Base-by-base conservation (phyloP, 1,140 invertebrate species). In the Drosophila nikananu region DNA sequence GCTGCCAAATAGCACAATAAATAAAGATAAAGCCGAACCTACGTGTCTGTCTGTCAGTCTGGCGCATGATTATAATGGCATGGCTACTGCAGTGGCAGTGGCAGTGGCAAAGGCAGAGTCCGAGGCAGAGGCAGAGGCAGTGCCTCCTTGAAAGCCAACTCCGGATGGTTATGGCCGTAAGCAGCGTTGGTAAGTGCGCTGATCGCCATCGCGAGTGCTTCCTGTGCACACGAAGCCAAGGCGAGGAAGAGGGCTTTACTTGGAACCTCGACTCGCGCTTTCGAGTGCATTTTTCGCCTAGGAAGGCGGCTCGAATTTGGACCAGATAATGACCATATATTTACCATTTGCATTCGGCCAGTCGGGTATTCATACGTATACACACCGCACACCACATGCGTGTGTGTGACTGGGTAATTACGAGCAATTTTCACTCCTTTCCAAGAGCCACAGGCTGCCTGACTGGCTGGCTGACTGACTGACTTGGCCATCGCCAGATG, bases 401-500 rank as follows among this genome's bases (percentile, higher is more conserved):
- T 79, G 46, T 78, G 49, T 83, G 60, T 66, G 64, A 64, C 64
- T 66, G 48, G 74, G 86, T 90, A 90, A 90, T 90, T 90, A 84
- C 86, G 66, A 80, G 81, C 81, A 90, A 90, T 90, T 90, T 90
- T 90, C 86, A 90, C 86, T 90, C 86, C 81, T 89, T 89, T 78
- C 54, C 86, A 83, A 68, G 72, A 80, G 81, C 64, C 76, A 80
- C 73, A 71, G 82, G 72, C 65, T 49, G 59, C 49, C 75, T 76
- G 81, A 52, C 68, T 78, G 44, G 48, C 68, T 66, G 72, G 60
- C 81, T 78, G 78, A 52, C 60, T 66, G 72, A 64, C 81, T 78
- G 78, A 52, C 60, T 68, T 61, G 71, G 46, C 67, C 70, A 73
- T 39, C 67, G 67, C 65, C 70, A 71, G 49, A 77, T 79, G 74